Percentiles rank a stretch among this genome's conserved stretches.
Evolutionary conservation across 2,113 vertebrate species (phyloP).

Genomic region (Mormoops blainvillei): DNA sequence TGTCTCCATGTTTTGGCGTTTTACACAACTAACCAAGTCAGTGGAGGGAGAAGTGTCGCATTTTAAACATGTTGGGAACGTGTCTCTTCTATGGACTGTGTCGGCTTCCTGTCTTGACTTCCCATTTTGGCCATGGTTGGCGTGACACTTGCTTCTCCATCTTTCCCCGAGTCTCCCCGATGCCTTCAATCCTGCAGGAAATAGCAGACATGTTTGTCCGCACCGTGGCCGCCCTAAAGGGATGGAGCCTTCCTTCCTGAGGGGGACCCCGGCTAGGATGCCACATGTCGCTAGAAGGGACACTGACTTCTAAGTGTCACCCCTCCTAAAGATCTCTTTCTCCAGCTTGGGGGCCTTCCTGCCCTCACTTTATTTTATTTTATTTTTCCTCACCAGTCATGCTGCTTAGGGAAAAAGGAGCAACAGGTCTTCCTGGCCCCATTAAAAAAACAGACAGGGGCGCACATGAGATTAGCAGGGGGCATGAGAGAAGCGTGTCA

Average conservation of each 20-base stretch:
- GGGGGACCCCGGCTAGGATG: not conserved
- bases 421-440: not conserved
- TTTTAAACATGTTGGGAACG: not conserved
- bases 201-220: not conserved
- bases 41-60: rapidly evolving
- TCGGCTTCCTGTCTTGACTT: not conserved
- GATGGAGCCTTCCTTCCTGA: not conserved
- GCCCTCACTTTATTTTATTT: not conserved
- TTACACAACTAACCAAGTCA: not conserved
- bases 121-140: not conserved
- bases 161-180: not conserved
- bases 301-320: not conserved
- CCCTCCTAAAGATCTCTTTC: not conserved
- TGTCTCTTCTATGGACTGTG: not conserved
- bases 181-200: not conserved
- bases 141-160: rapidly evolving
- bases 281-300: not conserved
- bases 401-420: not conserved
- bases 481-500: not conserved
- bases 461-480: not conserved
- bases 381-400: not conserved
- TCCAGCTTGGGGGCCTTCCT: not conserved
- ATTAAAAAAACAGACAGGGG: not conserved
- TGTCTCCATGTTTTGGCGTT: not conserved
- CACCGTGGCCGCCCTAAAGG: not conserved